Conservation (phyloP, 2,797 vertebrate species). For the Gobio occitaniae region DNA sequence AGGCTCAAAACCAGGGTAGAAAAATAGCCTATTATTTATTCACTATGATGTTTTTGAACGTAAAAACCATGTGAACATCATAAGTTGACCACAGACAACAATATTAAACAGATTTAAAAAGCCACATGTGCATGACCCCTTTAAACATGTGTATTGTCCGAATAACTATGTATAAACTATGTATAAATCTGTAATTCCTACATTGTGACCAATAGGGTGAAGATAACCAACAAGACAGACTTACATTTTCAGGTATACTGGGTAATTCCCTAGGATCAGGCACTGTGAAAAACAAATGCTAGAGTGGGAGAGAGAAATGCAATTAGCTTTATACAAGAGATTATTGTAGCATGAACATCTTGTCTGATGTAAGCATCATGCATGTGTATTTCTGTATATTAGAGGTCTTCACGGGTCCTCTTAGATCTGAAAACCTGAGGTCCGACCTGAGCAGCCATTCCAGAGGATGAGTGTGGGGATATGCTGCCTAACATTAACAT, state of each 20-base stretch:
- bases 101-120: no score
- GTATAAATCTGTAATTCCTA: no score
- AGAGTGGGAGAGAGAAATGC: constrained; percentile 46
- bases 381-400: background rate
- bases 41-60: no score
- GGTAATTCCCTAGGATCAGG: constrained; percentile 92
- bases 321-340: background rate
- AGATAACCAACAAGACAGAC: constrained; percentile 65
- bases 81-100: no score
- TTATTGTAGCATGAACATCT: background rate
- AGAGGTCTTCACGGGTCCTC: background rate
- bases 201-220: background rate
- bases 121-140: no score
- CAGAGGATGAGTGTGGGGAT: no score
- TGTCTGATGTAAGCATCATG: background rate
- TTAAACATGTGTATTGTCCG: no score
- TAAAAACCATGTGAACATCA: no score
- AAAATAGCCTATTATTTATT: no score
- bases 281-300: constrained; percentile 97
- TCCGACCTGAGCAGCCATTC: background rate
- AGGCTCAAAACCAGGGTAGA: no score
- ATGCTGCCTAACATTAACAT: no score
- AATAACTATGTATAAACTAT: background rate
- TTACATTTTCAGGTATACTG: constrained; percentile 97
- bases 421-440: background rate